Conservation (phyloP, 1,140 invertebrate species). For the Anoplophora glabripennis region DNA sequence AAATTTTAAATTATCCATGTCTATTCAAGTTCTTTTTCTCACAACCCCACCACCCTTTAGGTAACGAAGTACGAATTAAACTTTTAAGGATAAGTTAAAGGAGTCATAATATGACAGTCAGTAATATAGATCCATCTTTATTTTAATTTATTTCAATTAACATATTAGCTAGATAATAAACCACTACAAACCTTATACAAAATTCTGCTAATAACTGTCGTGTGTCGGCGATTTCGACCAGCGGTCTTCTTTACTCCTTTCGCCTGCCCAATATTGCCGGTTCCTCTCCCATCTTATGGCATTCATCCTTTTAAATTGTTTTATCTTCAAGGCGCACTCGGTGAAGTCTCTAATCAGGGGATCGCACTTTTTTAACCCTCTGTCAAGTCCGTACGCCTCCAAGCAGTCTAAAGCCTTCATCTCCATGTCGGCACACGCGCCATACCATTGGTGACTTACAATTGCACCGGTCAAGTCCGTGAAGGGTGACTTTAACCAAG, state of each 20-base stretch:
- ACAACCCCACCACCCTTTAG: too few species aligned
- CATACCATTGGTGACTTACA: conserved; percentile 60
- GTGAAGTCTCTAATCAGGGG: conserved; percentile 61
- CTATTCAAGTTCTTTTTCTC: background rate
- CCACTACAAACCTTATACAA: conserved; percentile 1
- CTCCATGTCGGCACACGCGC: conserved; percentile 63
- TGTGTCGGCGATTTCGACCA: conserved; percentile 51
- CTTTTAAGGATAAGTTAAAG: too few species aligned
- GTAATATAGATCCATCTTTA: background rate
- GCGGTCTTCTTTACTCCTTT: conserved; percentile 47
- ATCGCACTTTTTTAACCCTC: conserved; percentile 56
- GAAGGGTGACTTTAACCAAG: conserved; percentile 61
- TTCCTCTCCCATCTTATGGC: conserved; percentile 57
- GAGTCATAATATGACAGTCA: too few species aligned
- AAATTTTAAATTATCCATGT: conserved; percentile 33
- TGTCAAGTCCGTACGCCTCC: conserved; percentile 68
- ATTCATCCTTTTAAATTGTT: conserved; percentile 56
- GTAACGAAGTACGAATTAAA: too few species aligned
- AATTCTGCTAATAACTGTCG: conserved; percentile 49
- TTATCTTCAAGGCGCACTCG: conserved; percentile 61
- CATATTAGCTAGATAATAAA: conserved; percentile 13
- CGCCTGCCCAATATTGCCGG: conserved; percentile 53
- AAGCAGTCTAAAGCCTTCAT: conserved; percentile 66
- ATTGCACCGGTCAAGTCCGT: conserved; percentile 65
- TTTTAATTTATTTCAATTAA: conserved; percentile 1